Evolutionary conservation across 37 sponge, comb jelly and placozoan genomes (phyloP).

Genomic region (Spongilla lacustris): DNA sequence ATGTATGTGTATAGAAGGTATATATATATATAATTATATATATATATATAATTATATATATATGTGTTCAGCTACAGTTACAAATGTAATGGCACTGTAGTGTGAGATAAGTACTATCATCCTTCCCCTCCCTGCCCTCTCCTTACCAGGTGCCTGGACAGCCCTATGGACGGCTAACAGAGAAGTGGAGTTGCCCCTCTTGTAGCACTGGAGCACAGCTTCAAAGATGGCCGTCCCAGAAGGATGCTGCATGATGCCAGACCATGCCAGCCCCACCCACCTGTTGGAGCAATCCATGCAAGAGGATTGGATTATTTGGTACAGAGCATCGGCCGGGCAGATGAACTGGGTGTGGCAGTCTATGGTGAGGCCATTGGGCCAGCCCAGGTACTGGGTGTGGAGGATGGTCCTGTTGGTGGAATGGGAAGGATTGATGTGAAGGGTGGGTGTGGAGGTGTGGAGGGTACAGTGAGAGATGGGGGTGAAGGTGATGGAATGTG

Average conservation of each 20-base stretch:
- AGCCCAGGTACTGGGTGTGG: neutral
- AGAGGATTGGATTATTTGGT: slow-evolving; percentile 57
- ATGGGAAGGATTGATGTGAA: no score
- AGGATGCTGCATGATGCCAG: slow-evolving; percentile 36
- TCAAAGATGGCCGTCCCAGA: slow-evolving; percentile 75
- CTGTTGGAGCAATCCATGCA: slow-evolving; percentile 48
- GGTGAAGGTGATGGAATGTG: neutral
- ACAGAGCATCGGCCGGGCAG: slow-evolving; percentile 82
- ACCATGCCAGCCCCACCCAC: slow-evolving; percentile 8
- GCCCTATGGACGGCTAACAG: slow-evolving; percentile 32
- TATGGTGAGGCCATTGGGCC: slow-evolving; percentile 70
- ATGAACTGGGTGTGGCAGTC: slow-evolving; percentile 66
- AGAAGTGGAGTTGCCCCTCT: slow-evolving; percentile 7
- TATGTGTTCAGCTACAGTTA: no score
- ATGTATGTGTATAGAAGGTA: no score
- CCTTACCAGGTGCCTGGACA: neutral
- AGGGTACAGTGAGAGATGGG: neutral
- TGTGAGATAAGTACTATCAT: no score
- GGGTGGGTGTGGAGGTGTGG: neutral
- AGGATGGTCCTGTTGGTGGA: neutral
- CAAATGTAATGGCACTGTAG: no score
- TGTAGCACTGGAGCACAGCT: slow-evolving; percentile 15
- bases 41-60: no score
- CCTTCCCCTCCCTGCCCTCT: neutral
- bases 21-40: no score